Conservation (phyloP, 2,888 invertebrate species). For the Melieria picta region DNA sequence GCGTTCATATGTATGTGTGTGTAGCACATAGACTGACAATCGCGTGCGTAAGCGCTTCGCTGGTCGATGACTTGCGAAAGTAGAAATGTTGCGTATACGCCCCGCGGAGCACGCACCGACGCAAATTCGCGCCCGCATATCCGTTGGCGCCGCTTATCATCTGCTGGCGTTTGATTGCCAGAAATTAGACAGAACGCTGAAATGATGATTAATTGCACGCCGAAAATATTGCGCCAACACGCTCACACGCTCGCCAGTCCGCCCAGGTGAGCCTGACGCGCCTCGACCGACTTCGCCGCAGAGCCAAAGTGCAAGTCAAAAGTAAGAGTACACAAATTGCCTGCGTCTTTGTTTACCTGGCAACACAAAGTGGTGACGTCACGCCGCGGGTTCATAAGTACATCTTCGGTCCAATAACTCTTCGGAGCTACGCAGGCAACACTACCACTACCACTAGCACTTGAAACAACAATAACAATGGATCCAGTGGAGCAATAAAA, state of each 20-base stretch:
- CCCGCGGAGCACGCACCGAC: neutral
- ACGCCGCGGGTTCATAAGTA: conserved; percentile 27
- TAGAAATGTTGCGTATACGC: conserved; percentile 8
- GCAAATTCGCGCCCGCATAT: neutral
- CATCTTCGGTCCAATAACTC: conserved; percentile 21
- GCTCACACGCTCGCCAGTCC: no score
- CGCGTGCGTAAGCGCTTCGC: no score
- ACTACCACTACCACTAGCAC: no score
- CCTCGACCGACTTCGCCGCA: neutral
- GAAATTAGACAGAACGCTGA: conserved; percentile 39
- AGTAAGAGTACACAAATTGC: neutral
- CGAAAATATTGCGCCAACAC: no score
- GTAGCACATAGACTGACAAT: no score
- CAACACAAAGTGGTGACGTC: conserved; percentile 54
- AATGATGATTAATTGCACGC: conserved; percentile 40
- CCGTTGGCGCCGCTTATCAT: neutral
- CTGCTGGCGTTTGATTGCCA: neutral
- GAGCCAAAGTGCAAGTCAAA: neutral
- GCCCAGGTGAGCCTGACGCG: no score
- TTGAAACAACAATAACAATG: neutral
- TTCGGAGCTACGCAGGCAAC: neutral
- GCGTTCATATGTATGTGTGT: no score
- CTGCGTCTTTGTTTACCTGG: neutral
- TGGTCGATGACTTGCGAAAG: no score
- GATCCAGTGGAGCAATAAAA: neutral